Conservation (phyloP, 2,797 vertebrate genomes). For the Enoplosus armatus region DNA sequence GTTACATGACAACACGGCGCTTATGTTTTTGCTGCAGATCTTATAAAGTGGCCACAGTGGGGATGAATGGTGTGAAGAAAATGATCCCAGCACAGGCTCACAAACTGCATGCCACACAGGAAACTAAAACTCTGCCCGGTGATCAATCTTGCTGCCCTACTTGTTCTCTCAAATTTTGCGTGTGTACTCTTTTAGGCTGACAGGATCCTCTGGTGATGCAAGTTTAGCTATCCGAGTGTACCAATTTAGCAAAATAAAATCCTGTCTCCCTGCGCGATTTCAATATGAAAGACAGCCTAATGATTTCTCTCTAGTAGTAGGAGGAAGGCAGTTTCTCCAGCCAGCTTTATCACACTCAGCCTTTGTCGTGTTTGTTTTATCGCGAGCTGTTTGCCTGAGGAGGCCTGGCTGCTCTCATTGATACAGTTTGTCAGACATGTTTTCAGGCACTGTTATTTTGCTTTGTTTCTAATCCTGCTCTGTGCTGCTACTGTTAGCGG, state of each 20-base stretch:
- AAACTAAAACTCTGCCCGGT: slow-evolving; percentile 58
- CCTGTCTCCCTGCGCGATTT: slow-evolving; percentile 51
- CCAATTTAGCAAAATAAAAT: slow-evolving; percentile 68
- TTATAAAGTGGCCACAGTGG: slow-evolving; percentile 46
- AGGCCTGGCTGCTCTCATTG: slow-evolving; percentile 72
- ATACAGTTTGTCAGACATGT: slow-evolving; percentile 76
- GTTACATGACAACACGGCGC: slow-evolving; percentile 19
- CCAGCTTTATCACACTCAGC: slow-evolving; percentile 63
- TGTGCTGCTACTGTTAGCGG: slow-evolving; percentile 62
- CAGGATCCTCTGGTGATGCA: slow-evolving; percentile 59
- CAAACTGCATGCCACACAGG: slow-evolving; percentile 46
- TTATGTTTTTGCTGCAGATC: slow-evolving; percentile 34
- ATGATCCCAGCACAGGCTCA: slow-evolving; percentile 26
- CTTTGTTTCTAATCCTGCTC: slow-evolving; percentile 70
- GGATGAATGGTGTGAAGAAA: slow-evolving; percentile 45
- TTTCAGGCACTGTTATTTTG: slow-evolving; percentile 68
- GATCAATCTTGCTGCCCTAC: slow-evolving; percentile 71
- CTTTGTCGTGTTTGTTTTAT: slow-evolving; percentile 75
- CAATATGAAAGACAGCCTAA: slow-evolving; percentile 59
- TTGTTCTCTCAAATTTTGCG: slow-evolving; percentile 50
- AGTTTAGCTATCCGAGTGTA: slow-evolving; percentile 51
- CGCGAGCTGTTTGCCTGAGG: slow-evolving; percentile 71
- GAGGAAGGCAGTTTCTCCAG: slow-evolving; percentile 58
- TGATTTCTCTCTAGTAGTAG: slow-evolving; percentile 48
- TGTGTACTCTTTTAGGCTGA: slow-evolving; percentile 43